Percentiles rank a stretch among this genome's conserved stretches.
These are phyloP conservation scores for Drosophila quadrilineata DNA, from an alignment of 1,140 invertebrate species.

Conservation along the genomic window DNA sequence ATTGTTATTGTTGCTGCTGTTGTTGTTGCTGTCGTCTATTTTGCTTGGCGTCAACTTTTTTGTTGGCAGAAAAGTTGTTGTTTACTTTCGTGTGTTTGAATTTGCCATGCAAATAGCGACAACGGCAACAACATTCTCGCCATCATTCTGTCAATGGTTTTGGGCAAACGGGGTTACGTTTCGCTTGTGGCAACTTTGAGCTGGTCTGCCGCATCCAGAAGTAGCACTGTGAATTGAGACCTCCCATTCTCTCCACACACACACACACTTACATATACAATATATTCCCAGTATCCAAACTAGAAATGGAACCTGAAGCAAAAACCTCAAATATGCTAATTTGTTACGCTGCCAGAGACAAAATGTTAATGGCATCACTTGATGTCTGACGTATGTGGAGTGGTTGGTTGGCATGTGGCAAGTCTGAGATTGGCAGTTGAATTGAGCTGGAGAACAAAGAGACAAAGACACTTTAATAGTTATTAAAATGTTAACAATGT, in stretches of 20 bases:
- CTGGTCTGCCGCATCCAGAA: slow-evolving; percentile 25
- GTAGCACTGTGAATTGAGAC: slow-evolving; percentile 28
- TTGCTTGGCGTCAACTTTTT: slow-evolving; percentile 33
- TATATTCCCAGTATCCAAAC: slow-evolving; percentile 32
- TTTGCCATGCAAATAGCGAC: slow-evolving; percentile 65
- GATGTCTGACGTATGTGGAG: background rate
- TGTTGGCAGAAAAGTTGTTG: slow-evolving; percentile 55
- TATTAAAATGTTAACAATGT: too few relatives aligned
- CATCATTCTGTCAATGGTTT: slow-evolving; percentile 20
- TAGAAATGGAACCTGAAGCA: background rate
- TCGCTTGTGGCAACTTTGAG: slow-evolving; percentile 10
- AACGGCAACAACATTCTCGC: slow-evolving; percentile 42
- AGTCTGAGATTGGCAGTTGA: background rate
- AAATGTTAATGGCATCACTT: slow-evolving; percentile 40
- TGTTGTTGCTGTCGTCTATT: slow-evolving; percentile 30
- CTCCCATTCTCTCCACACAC: background rate
- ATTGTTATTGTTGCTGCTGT: slow-evolving; percentile 3
- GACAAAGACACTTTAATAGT: too few relatives aligned
- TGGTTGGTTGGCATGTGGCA: background rate
- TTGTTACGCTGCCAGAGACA: slow-evolving; percentile 31
- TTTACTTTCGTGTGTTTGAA: slow-evolving; percentile 68
- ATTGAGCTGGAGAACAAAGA: too few relatives aligned
- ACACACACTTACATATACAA: slow-evolving; percentile 29
- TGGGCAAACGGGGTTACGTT: too few relatives aligned
- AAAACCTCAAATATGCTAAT: slow-evolving; percentile 54